Evolutionary conservation across 2,113 vertebrate species (phyloP).

Genomic region (Thunnus thynnus): DNA sequence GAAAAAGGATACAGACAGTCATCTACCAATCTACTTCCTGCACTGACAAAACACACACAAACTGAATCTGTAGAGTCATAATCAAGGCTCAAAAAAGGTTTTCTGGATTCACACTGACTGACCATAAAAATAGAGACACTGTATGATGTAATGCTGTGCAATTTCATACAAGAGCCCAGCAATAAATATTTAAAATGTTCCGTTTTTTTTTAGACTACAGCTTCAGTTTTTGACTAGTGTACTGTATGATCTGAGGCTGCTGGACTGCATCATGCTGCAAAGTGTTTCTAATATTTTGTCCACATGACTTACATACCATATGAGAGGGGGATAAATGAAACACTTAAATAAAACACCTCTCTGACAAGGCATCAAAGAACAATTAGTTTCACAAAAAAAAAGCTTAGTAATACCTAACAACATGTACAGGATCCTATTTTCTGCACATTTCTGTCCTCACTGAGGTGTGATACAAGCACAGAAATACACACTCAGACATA

Average conservation of each 20-base stretch:
- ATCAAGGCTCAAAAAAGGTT: background rate
- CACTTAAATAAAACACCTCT: too few relatives aligned
- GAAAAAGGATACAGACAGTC: too few relatives aligned
- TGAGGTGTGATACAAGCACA: slow-evolving; percentile 26
- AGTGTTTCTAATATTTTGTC: too few relatives aligned
- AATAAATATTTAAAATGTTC: background rate
- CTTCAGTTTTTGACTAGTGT: background rate
- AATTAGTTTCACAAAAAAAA: too few relatives aligned
- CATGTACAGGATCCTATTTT: background rate
- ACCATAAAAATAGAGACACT: background rate
- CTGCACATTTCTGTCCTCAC: background rate
- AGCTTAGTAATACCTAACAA: background rate
- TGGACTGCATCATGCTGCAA: background rate
- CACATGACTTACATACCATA: background rate
- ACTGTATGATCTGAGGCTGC: background rate
- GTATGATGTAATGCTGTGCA: slow-evolving; percentile 5
- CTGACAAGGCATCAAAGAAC: too few relatives aligned
- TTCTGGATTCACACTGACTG: slow-evolving; percentile 2
- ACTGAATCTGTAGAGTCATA: background rate
- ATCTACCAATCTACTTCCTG: background rate
- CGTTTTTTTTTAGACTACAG: too few relatives aligned
- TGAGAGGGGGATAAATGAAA: background rate
- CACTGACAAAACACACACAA: too few relatives aligned
- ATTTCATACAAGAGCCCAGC: background rate
- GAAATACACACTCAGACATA: slow-evolving; percentile 16